These are phyloP conservation scores for Eurois occulta DNA, from an alignment of 2,888 invertebrate species.

Conservation along the genomic window DNA sequence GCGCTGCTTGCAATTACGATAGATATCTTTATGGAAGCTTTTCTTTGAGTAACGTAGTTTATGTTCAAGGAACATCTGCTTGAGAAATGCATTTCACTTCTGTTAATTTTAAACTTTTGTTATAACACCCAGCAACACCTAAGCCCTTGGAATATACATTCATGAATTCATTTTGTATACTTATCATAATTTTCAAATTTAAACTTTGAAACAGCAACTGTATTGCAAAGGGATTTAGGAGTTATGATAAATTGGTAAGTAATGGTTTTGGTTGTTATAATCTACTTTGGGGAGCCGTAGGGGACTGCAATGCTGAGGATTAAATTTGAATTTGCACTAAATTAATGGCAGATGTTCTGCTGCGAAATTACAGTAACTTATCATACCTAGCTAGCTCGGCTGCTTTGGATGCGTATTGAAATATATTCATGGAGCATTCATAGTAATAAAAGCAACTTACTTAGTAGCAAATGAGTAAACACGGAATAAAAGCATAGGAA, in stretches of 20 bases:
- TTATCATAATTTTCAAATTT: slow-evolving; percentile 49
- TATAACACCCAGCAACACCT: background rate
- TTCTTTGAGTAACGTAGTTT: slow-evolving; percentile 32
- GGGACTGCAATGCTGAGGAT: slow-evolving; percentile 42
- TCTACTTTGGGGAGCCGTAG: slow-evolving; percentile 36
- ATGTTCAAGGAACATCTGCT: background rate
- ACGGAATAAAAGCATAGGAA: slow-evolving; percentile 17
- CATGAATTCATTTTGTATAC: slow-evolving; percentile 32
- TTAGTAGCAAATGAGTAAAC: background rate
- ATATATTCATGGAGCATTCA: slow-evolving; percentile 13
- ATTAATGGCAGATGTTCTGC: slow-evolving; percentile 44
- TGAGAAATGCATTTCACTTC: background rate
- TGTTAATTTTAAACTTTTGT: slow-evolving; percentile 13
- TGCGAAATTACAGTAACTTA: slow-evolving; percentile 35
- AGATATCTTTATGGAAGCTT: slow-evolving; percentile 29
- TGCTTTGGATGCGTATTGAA: slow-evolving; percentile 2
- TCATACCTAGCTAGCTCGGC: background rate
- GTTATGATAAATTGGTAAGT: slow-evolving; percentile 54
- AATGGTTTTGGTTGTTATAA: slow-evolving; percentile 55
- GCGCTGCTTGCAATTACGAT: slow-evolving; percentile 15
- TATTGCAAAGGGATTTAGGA: slow-evolving; percentile 51
- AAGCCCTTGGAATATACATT: slow-evolving; percentile 20
- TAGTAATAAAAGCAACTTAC: background rate
- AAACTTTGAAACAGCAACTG: slow-evolving; percentile 37
- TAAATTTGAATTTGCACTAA: slow-evolving; percentile 52